These are phyloP conservation scores for Drosophila littoralis DNA, from an alignment of 1,140 invertebrate species.

Conservation along the genomic window DNA sequence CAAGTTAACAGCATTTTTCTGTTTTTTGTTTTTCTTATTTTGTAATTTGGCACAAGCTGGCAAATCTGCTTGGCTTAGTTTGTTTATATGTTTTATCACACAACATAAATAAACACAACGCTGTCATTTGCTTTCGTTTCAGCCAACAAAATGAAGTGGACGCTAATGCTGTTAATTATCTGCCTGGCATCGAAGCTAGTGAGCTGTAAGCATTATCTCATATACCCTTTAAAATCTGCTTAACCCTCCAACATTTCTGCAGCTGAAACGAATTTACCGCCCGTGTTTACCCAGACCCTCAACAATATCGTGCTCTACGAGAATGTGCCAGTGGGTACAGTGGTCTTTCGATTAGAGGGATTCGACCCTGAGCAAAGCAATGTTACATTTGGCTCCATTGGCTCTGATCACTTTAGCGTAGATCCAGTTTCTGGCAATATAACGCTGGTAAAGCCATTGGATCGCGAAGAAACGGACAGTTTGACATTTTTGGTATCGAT, in stretches of 20 bases:
- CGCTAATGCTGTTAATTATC: constrained; percentile 40
- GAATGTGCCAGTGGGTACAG: constrained; percentile 90
- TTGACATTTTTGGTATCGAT: constrained; percentile 75
- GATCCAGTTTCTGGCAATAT: constrained; percentile 91
- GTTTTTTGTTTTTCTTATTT: constrained; percentile 13
- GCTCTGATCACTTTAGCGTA: constrained; percentile 92
- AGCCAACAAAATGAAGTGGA: constrained; percentile 56
- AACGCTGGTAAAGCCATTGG: constrained; percentile 90
- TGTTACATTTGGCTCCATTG: constrained; percentile 90
- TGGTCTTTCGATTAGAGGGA: constrained; percentile 91
- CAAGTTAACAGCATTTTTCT: constrained; percentile 39
- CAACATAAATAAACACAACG: constrained; percentile 47
- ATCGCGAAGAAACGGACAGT: constrained; percentile 90
- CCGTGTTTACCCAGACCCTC: constrained; percentile 89
- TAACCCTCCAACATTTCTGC: neutral
- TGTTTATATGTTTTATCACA: constrained; percentile 21
- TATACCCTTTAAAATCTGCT: neutral
- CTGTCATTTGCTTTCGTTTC: constrained; percentile 35
- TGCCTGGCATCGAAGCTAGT: constrained; percentile 36
- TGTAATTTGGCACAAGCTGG: constrained; percentile 29
- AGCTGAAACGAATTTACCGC: constrained; percentile 86
- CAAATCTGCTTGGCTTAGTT: constrained; percentile 43
- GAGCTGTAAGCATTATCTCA: constrained; percentile 27
- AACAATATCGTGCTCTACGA: constrained; percentile 91
- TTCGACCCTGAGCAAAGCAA: constrained; percentile 91